phyloP scores from a whole-genome alignment of 1,140 invertebrate genomes.

The Habropoda laboriosa region DNA sequence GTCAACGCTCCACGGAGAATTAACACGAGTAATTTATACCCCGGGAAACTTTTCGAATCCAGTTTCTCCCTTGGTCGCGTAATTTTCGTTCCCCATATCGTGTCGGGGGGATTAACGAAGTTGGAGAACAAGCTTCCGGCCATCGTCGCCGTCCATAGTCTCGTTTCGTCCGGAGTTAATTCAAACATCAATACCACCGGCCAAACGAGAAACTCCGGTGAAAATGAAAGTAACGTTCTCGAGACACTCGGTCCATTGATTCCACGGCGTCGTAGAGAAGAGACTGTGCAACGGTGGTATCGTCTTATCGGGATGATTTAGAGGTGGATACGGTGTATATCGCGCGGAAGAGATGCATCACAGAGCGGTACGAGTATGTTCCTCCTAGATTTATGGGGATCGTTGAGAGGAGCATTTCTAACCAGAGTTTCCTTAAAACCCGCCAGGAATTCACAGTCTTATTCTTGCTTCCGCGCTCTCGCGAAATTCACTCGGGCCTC shows the following conservation, averaged over 20 bases:
- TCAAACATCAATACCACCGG: background rate
- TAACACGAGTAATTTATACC: slow-evolving; percentile 15
- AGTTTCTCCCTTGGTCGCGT: background rate
- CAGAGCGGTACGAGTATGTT: slow-evolving; percentile 27
- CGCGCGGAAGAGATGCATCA: slow-evolving; percentile 52
- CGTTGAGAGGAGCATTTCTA: slow-evolving; percentile 36
- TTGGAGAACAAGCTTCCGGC: background rate
- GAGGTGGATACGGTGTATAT: slow-evolving; percentile 41
- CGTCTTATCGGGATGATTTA: slow-evolving; percentile 52
- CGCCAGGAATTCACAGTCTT: slow-evolving; percentile 38
- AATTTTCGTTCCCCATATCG: slow-evolving; percentile 9
- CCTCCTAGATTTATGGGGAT: slow-evolving; percentile 34
- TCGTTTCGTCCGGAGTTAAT: background rate
- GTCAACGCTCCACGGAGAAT: background rate
- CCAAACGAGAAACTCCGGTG: background rate
- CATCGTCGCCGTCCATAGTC: background rate
- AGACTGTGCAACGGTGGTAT: background rate
- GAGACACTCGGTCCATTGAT: slow-evolving; percentile 24
- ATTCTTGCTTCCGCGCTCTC: background rate
- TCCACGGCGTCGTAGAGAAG: background rate
- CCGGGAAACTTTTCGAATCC: slow-evolving; percentile 8
- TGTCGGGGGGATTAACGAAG: slow-evolving; percentile 13
- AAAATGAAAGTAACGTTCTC: background rate
- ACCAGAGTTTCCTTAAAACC: slow-evolving; percentile 36
- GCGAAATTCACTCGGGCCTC: background rate